phyloP scores from a whole-genome alignment of 1,140 invertebrate species.

The Tetranychus cinnabarinus region DNA sequence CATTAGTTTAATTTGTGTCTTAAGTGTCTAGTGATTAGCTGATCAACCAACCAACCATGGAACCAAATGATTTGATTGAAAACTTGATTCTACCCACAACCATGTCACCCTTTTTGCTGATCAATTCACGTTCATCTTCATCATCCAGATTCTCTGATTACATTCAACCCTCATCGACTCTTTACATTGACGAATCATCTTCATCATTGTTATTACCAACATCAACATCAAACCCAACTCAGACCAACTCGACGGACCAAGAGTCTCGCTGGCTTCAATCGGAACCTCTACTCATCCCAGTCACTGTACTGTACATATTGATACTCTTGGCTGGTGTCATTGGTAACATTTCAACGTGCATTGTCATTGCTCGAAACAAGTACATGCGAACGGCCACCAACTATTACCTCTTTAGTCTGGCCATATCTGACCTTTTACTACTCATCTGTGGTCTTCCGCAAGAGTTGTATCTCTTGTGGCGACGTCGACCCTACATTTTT shows the following conservation, averaged over 20 bases:
- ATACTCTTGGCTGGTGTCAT: constrained; percentile 24
- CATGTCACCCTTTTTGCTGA: background rate
- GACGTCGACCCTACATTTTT: constrained; percentile 60
- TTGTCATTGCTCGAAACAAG: constrained; percentile 26
- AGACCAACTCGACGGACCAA: background rate
- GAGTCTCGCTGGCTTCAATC: constrained; percentile 3
- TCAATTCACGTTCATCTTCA: background rate
- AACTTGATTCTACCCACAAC: background rate
- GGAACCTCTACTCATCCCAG: constrained; percentile 9
- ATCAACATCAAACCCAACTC: background rate
- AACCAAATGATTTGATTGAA: background rate
- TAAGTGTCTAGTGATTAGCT: background rate
- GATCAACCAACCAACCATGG: background rate
- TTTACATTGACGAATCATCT: background rate
- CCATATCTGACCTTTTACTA: constrained; percentile 30
- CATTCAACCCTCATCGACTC: too few relatives aligned
- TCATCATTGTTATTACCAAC: background rate
- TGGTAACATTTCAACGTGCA: constrained; percentile 27
- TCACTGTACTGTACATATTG: constrained; percentile 21
- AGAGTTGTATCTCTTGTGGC: constrained; percentile 41
- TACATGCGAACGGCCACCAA: constrained; percentile 27
- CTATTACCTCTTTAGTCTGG: constrained; percentile 35
- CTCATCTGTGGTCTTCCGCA: constrained; percentile 25
- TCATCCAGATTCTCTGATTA: background rate
- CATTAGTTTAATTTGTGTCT: background rate